These are phyloP conservation scores for Erythrocebus patas DNA, from an alignment of 2,113 vertebrate genomes.

Conservation along the genomic window DNA sequence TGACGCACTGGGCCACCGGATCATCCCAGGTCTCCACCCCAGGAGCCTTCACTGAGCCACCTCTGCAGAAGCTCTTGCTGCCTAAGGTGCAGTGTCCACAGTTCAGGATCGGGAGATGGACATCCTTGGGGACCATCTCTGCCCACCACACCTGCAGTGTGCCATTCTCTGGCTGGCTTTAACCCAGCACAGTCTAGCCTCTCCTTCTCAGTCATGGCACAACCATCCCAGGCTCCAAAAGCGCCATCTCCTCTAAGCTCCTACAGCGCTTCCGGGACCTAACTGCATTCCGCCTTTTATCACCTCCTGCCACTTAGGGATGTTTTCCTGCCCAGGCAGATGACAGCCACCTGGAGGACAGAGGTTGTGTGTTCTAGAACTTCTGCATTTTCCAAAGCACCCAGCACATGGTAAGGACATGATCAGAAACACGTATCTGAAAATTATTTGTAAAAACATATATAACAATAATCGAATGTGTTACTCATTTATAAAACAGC, in stretches of 20 bases:
- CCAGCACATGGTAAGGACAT: neutral
- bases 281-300: neutral
- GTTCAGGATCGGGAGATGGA: no score
- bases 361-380: neutral
- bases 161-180: neutral
- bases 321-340: neutral
- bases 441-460: neutral
- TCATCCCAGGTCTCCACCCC: neutral
- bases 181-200: neutral
- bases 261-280: neutral
- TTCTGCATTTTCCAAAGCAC: neutral
- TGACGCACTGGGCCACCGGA: neutral
- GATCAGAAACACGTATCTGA: neutral
- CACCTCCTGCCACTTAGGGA: neutral
- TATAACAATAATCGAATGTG: neutral
- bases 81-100: neutral
- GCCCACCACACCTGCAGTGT: neutral
- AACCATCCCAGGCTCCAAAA: neutral
- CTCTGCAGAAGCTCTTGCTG: neutral
- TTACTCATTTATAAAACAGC: neutral
- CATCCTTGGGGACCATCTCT: neutral
- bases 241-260: neutral
- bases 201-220: no score
- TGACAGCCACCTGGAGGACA: neutral
- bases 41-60: neutral